phyloP scores from a whole-genome alignment of 2,113 vertebrate genomes.

The Fregetta grallaria region DNA sequence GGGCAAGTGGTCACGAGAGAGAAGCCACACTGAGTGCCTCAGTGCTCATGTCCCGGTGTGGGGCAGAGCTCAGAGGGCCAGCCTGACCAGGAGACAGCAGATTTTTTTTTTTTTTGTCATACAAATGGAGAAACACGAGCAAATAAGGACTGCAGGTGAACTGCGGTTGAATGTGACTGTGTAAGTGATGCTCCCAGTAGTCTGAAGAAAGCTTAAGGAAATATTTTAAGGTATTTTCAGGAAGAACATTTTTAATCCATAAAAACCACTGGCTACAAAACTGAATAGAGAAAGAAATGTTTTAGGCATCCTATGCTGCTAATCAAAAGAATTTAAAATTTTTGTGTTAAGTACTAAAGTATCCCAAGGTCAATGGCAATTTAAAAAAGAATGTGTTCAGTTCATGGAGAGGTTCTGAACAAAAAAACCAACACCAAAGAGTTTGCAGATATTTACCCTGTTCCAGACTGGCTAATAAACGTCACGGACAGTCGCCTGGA shows the following conservation, averaged over 20 bases:
- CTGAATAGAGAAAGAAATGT: neutral
- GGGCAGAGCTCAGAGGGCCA: neutral
- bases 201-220: neutral
- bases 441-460: neutral
- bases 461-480: neutral
- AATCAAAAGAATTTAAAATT: neutral
- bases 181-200: neutral
- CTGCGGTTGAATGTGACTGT: fast-evolving
- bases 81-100: neutral
- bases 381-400: neutral
- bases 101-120: too few relatives aligned
- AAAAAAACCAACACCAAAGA: neutral
- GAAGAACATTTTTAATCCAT: neutral
- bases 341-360: neutral
- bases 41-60: fast-evolving
- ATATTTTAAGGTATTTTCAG: neutral
- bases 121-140: neutral
- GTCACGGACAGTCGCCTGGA: neutral
- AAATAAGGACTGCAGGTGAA: neutral
- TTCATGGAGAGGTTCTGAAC: neutral
- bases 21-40: neutral
- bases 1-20: neutral
- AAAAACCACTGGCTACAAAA: neutral
- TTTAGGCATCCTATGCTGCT: neutral
- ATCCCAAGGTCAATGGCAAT: neutral